phyloP scores from a whole-genome alignment of 2,888 invertebrate species.

The Atrina japonica region DNA sequence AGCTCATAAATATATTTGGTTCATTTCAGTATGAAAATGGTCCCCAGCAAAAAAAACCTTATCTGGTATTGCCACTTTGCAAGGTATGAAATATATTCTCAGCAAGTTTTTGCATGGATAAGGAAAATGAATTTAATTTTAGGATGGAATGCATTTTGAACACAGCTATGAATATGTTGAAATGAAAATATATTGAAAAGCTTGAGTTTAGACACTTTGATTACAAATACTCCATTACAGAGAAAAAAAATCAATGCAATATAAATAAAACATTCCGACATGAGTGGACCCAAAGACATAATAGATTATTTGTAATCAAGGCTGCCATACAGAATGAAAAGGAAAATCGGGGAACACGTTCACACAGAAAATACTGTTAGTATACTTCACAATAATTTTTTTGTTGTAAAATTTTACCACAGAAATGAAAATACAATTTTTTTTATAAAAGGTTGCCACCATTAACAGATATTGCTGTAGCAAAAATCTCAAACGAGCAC shows the following conservation, averaged over 20 bases:
- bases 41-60: slow-evolving; percentile 37
- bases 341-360: slow-evolving; percentile 33
- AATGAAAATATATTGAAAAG: slow-evolving; percentile 13
- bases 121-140: not conserved
- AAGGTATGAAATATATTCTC: slow-evolving; percentile 5
- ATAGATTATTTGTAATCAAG: slow-evolving; percentile 29
- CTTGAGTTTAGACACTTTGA: not conserved
- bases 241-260: slow-evolving; percentile 54
- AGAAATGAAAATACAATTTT: slow-evolving; percentile 25
- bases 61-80: slow-evolving; percentile 46
- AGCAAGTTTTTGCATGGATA: slow-evolving; percentile 6
- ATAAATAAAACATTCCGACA: slow-evolving; percentile 63
- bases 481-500: slow-evolving; percentile 34
- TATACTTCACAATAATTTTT: slow-evolving; percentile 15
- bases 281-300: slow-evolving; percentile 66
- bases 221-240: slow-evolving; percentile 37
- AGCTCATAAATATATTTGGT: slow-evolving; percentile 24
- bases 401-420: slow-evolving; percentile 25
- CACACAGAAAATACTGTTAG: slow-evolving; percentile 28
- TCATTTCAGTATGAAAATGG: slow-evolving; percentile 36
- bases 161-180: slow-evolving; percentile 35
- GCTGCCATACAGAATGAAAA: slow-evolving; percentile 11
- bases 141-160: slow-evolving; percentile 48
- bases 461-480: slow-evolving; percentile 11
- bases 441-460: slow-evolving; percentile 1